Conservation (phyloP, 1,140 invertebrate genomes). For the Aleiodes sp. region DNA sequence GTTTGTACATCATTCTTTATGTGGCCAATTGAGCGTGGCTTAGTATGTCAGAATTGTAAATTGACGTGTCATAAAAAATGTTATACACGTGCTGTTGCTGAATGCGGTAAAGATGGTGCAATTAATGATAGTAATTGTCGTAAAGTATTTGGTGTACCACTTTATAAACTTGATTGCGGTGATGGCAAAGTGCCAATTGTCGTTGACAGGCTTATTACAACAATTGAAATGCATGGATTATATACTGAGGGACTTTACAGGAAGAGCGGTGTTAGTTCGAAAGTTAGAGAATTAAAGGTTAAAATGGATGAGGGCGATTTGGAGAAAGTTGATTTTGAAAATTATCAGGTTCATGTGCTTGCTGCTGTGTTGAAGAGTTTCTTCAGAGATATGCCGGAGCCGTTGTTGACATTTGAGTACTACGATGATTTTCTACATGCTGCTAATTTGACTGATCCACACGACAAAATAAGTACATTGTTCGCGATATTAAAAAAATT, state of each 20-base stretch:
- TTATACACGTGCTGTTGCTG: constrained; percentile 74
- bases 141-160: constrained; percentile 81
- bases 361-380: constrained; percentile 92
- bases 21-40: constrained; percentile 93
- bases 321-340: constrained; percentile 74
- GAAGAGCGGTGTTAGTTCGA: constrained; percentile 88
- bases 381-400: constrained; percentile 92
- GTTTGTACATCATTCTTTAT: constrained; percentile 93
- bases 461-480: constrained; percentile 83
- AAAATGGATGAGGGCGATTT: constrained; percentile 79
- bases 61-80: constrained; percentile 96
- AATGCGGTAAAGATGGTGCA: constrained; percentile 70
- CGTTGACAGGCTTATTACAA: constrained; percentile 86
- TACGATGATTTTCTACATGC: constrained; percentile 94
- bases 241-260: constrained; percentile 94
- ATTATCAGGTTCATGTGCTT: constrained; percentile 87
- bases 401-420: constrained; percentile 89
- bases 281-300: constrained; percentile 78
- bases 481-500: constrained; percentile 90
- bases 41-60: constrained; percentile 89
- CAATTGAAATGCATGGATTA: constrained; percentile 90
- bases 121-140: constrained; percentile 65
- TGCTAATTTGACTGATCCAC: constrained; percentile 81
- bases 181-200: constrained; percentile 85
- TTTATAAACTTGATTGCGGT: constrained; percentile 77